Evolutionary conservation across 2,113 vertebrate genomes (phyloP), one percentile per base, ranked within the genome.

Genomic region (Zingel zingel): DNA sequence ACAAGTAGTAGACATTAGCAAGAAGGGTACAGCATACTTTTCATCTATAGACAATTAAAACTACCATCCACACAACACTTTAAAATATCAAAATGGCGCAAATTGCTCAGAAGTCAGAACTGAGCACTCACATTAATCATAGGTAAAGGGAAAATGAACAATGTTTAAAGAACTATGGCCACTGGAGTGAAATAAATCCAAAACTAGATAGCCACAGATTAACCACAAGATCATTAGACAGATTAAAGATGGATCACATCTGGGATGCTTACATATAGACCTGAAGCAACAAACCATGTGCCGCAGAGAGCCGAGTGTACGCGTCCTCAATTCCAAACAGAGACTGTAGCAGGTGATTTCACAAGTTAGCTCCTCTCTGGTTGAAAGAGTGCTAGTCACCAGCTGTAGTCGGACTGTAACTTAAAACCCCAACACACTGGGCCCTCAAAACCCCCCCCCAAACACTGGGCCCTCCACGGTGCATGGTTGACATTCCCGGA

Each of bases 11-110:
- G 43, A 71, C 54, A 82, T 86, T n/a, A 76, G 53, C 69, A 77
- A 74, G 65, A 69, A 30, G 7, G 18, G 63, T 45, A 86, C 54
- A 83, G 2, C 59, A 85, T 48, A 77, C 6, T 80, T 69, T 89
- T 84, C 5, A 87, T 57, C 77, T 73, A 83, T 66, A 63, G 83
- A 86, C 58, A 82, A 85, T 92, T 89, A 93, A 92, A 91, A 91
- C 70, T 76, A 86, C 39, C 62, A 87, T 67, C 75, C 73, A 90
- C 75, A 86, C 30, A 83, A 75, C 27, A 83, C 48, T 84, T 90
- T 88, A 93, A 93, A 93, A 88, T 47, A 81, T 48, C 71, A 21
- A 88, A 85, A 56, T 47, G 23, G 61, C 77, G 67, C 59, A 91
- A 89, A 74, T 11, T 59, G 36, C 39, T 51, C 21, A 30, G 39